These are phyloP conservation scores for Lepidurus apus DNA, from an alignment of 1,140 invertebrate species.

Conservation along the genomic window DNA sequence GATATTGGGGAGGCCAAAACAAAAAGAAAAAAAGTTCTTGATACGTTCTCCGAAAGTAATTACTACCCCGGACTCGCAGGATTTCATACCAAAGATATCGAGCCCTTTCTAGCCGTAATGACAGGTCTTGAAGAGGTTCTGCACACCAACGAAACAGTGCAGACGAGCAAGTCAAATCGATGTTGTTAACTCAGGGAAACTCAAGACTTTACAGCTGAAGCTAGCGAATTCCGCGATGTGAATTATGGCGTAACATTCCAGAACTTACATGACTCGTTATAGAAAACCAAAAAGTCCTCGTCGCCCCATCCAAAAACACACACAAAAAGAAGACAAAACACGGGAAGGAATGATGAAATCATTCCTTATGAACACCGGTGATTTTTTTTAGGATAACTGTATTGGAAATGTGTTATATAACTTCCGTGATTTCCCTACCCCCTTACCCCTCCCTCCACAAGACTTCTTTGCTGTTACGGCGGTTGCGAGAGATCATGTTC, in stretches of 20 bases:
- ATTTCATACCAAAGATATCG: background rate
- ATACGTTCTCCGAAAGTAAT: background rate
- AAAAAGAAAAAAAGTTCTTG: background rate
- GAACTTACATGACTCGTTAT: background rate
- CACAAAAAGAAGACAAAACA: background rate
- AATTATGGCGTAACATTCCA: too few species aligned
- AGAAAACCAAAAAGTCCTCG: background rate
- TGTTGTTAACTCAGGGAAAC: slow-evolving; percentile 21
- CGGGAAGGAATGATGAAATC: background rate
- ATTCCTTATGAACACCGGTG: background rate
- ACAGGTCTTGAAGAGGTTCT: background rate
- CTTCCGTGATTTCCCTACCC: background rate
- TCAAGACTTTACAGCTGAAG: background rate
- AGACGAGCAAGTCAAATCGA: slow-evolving; percentile 7
- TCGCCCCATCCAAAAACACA: background rate
- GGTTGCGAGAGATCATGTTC: background rate
- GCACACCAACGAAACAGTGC: background rate
- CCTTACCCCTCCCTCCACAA: background rate
- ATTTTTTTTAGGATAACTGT: background rate
- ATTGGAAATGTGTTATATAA: slow-evolving; percentile 15
- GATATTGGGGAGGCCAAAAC: background rate
- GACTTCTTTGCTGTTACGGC: background rate
- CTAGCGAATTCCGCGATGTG: too few species aligned
- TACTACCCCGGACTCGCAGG: background rate
- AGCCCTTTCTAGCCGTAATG: background rate